phyloP scores from a whole-genome alignment of 2,888 invertebrate genomes.

The Xestoiulus laeticollis region DNA sequence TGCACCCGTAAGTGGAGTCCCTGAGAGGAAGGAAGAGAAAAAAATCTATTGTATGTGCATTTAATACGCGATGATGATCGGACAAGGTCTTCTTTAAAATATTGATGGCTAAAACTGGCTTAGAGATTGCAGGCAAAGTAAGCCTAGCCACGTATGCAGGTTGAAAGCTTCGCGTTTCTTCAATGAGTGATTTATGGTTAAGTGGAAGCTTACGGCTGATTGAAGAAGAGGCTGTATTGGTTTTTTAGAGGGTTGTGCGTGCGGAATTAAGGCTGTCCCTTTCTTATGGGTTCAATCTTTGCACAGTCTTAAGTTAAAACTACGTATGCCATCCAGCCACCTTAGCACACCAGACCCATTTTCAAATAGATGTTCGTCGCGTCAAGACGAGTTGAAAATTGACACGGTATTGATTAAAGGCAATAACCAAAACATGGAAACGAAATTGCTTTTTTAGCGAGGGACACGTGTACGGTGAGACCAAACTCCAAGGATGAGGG shows the following conservation, averaged over 20 bases:
- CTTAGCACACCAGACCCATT: constrained; percentile 8
- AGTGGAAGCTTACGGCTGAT: constrained; percentile 26
- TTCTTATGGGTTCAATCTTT: not conserved
- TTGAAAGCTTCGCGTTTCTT: not conserved
- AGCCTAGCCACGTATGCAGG: not conserved
- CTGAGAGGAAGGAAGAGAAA: not conserved
- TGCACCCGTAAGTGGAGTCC: not conserved
- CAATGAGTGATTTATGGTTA: constrained; percentile 26
- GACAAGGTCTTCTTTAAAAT: not conserved
- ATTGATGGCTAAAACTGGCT: constrained; percentile 11
- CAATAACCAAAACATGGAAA: constrained; percentile 20
- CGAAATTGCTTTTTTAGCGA: constrained; percentile 12
- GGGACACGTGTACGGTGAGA: not conserved
- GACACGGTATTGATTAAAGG: constrained; percentile 26
- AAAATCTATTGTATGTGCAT: not conserved
- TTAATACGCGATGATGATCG: not conserved
- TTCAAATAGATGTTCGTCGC: not conserved
- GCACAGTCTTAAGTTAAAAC: constrained; percentile 26
- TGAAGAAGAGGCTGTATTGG: constrained; percentile 20
- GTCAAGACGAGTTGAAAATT: not conserved
- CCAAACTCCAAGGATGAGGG: not conserved
- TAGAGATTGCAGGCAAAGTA: not conserved
- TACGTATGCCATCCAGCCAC: not conserved
- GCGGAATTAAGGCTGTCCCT: constrained; percentile 26
- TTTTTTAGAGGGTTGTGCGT: constrained; percentile 20